These are phyloP conservation scores for Tadarida brasiliensis DNA, from an alignment of 2,797 vertebrate genomes.

Conservation along the genomic window DNA sequence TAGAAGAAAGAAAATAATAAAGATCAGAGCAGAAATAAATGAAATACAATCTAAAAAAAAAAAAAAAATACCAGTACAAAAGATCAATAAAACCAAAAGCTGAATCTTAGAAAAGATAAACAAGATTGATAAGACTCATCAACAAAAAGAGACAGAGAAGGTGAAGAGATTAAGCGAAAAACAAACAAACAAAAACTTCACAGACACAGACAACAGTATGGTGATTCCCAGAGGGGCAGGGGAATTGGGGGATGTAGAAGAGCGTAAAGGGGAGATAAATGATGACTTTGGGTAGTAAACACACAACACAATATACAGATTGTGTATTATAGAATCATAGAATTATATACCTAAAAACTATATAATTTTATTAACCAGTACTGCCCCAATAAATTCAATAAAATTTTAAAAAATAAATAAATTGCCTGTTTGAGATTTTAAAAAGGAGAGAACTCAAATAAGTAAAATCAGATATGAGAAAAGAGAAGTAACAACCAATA, in stretches of 20 bases:
- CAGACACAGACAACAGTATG: not conserved
- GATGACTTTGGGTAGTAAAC: not conserved
- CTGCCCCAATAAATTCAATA: not conserved
- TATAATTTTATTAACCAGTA: not conserved
- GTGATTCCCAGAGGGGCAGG: not conserved
- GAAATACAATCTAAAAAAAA: not conserved
- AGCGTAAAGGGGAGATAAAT: not conserved
- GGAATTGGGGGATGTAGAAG: not conserved
- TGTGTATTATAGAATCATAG: not conserved
- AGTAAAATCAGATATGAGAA: not conserved
- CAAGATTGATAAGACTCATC: not conserved
- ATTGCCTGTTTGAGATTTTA: not conserved
- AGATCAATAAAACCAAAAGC: not conserved
- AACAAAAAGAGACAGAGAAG: not conserved
- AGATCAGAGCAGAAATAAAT: not conserved
- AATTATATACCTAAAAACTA: not conserved
- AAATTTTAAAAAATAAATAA: not conserved
- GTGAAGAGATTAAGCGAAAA: not conserved
- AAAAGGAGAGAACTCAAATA: not conserved
- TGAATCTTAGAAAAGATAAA: not conserved
- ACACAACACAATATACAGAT: not conserved
- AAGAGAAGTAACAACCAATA: not conserved
- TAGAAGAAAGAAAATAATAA: not conserved
- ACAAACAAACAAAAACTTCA: not conserved
- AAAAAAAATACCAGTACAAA: not conserved